Base-by-base conservation (phyloP, 2,797 vertebrate species). In the Pogonophryne albipinna region DNA sequence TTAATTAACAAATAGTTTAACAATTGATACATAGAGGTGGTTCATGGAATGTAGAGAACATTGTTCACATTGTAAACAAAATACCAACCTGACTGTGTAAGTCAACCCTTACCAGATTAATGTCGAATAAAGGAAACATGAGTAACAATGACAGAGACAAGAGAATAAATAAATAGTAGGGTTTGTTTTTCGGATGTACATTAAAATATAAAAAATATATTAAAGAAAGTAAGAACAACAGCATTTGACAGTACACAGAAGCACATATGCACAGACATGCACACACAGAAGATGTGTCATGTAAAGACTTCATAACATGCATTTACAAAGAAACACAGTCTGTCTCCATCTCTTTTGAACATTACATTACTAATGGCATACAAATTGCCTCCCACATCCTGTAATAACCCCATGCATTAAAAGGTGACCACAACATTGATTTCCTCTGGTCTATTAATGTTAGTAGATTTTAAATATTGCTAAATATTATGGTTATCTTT, bases 401-500 rank as follows among this genome's bases (percentile, higher is more conserved):
- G 15, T 60, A 12, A 50, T 8, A 2, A 51, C 46, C 41, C 10
- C 2, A 11, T 27, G 42, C 10, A 55, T 10, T 44, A 20, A 55
- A 66, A 38, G 61, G 65, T 42, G 12, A 19, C 38, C 42, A 17
- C 34, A 34, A 19, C 23, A 38, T 23, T 31, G 4, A 11, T 69
- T 59, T 68, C 11, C 2, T 55, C 3, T 44, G n/a, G 14, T 53
- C 11, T 34, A n/a, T 44, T 62, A 16, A 68, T 41, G 75, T 86
- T 19, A 86, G 82, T 38, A 82, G 13, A 52, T 52, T 15, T 85
- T 82, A 17, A 79, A 41, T 16, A 53, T 13, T 0, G 76, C 82
- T 20, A 23, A 72, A 17, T 85, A 45, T 27, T 85, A 45, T 27
- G 73, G 85, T 20, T 0, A 11, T 23, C 16, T 42, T 77, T 13